phyloP scores from a whole-genome alignment of 2,888 invertebrate genomes.

The Troides aeacus region DNA sequence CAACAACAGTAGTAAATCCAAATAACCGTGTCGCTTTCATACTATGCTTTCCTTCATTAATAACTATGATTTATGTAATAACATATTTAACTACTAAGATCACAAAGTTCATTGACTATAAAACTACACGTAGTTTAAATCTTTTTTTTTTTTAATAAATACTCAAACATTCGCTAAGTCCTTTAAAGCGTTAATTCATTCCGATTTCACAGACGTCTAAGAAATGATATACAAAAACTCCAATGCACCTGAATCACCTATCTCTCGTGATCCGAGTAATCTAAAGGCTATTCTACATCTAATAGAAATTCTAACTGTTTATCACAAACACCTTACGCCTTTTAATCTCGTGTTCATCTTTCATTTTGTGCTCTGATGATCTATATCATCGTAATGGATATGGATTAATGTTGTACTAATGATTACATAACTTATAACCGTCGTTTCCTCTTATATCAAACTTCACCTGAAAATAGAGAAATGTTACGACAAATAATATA shows the following conservation, averaged over 20 bases:
- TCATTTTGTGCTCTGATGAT: slow-evolving; percentile 40
- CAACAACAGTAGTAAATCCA: too few species aligned
- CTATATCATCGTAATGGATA: slow-evolving; percentile 58
- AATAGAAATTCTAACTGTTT: slow-evolving; percentile 20
- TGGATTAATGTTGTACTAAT: slow-evolving; percentile 69
- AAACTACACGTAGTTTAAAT: slow-evolving; percentile 41
- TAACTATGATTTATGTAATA: slow-evolving; percentile 17
- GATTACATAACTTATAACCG: slow-evolving; percentile 46
- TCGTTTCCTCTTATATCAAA: slow-evolving; percentile 47
- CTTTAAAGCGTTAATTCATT: neutral
- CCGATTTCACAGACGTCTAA: neutral
- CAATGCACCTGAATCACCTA: neutral
- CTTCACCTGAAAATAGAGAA: slow-evolving; percentile 53
- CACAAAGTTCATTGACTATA: slow-evolving; percentile 71
- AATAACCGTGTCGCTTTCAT: too few species aligned
- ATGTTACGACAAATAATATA: slow-evolving; percentile 1
- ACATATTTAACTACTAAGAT: slow-evolving; percentile 49
- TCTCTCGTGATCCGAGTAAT: neutral
- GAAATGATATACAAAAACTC: neutral
- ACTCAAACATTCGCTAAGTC: neutral
- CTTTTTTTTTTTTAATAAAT: neutral
- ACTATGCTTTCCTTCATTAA: slow-evolving; percentile 7
- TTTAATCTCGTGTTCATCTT: neutral
- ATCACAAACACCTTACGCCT: slow-evolving; percentile 37
- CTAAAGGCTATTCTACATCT: slow-evolving; percentile 21